Percentiles rank a stretch among this genome's conserved stretches.
These are phyloP conservation scores for Eleutherodactylus coqui DNA, from an alignment of 2,797 vertebrate species.

Conservation along the genomic window DNA sequence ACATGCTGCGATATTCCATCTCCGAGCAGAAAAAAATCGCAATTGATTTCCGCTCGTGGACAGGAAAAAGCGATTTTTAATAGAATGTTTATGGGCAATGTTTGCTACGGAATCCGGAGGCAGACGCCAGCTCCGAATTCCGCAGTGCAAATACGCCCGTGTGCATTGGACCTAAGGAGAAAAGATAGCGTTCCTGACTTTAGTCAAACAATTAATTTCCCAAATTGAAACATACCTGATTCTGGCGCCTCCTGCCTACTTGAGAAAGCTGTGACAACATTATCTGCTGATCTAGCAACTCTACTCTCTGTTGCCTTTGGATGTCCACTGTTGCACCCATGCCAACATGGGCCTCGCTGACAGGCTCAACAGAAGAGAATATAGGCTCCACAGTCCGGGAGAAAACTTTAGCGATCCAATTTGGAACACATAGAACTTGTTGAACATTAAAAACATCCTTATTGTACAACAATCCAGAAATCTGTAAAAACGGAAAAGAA, in stretches of 20 bases:
- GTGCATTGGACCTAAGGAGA: too few relatives aligned
- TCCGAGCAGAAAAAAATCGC: too few relatives aligned
- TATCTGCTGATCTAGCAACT: conserved; percentile 90
- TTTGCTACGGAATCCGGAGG: too few relatives aligned
- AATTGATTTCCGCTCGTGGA: too few relatives aligned
- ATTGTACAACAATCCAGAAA: conserved; percentile 87
- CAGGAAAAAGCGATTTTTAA: too few relatives aligned
- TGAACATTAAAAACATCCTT: conserved; percentile 80
- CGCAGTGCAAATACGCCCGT: too few relatives aligned
- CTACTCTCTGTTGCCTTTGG: conserved; percentile 95
- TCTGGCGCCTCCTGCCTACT: conserved; percentile 81
- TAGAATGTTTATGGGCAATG: too few relatives aligned
- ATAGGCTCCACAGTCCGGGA: conserved; percentile 85
- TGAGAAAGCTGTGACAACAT: conserved; percentile 91
- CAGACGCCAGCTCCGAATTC: too few relatives aligned
- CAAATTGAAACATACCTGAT: conserved; percentile 73
- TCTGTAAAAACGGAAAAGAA: conserved; percentile 71
- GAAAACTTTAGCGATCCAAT: conserved; percentile 81
- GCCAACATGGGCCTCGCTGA: conserved; percentile 83
- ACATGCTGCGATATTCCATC: too few relatives aligned
- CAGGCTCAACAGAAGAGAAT: conserved; percentile 86
- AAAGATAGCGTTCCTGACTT: too few relatives aligned
- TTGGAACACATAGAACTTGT: conserved; percentile 82
- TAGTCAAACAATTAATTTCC: neutral
- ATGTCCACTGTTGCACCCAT: conserved; percentile 98